Evolutionary conservation across 2,113 vertebrate genomes (phyloP).

Genomic region (Sander lucioperca): DNA sequence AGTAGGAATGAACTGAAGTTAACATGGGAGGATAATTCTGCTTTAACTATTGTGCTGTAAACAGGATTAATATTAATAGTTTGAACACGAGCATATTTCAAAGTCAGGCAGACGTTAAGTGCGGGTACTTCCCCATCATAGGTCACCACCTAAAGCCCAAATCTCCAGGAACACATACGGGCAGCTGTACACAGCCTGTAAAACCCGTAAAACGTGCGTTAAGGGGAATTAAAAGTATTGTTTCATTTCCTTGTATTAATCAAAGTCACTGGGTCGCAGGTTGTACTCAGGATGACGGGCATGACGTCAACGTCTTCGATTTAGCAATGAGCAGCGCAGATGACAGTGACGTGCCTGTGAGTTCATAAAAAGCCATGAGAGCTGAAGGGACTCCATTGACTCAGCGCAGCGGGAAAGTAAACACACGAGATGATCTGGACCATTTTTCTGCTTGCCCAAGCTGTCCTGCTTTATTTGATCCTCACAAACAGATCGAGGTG

Average conservation of each 20-base stretch:
- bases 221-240: not conserved
- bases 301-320: not conserved
- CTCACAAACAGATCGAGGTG: slow-evolving; percentile 79
- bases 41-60: not conserved
- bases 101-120: not conserved
- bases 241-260: no score
- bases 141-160: no score
- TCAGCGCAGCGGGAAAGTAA: not conserved
- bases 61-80: not conserved
- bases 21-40: not conserved
- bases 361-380: slow-evolving; percentile 25
- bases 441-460: slow-evolving; percentile 66
- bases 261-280: not conserved
- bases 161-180: no score
- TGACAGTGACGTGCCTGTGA: not conserved
- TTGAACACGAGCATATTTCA: not conserved
- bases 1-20: not conserved
- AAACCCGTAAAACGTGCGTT: no score
- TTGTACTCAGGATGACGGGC: not conserved
- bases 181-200: no score
- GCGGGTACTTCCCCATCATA: not conserved
- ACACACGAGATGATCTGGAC: slow-evolving; percentile 79
- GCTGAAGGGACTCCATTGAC: not conserved
- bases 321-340: no score
- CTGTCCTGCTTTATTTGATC: slow-evolving; percentile 69